phyloP scores from a whole-genome alignment of 2,113 vertebrate species.

The Neogale vison region DNA sequence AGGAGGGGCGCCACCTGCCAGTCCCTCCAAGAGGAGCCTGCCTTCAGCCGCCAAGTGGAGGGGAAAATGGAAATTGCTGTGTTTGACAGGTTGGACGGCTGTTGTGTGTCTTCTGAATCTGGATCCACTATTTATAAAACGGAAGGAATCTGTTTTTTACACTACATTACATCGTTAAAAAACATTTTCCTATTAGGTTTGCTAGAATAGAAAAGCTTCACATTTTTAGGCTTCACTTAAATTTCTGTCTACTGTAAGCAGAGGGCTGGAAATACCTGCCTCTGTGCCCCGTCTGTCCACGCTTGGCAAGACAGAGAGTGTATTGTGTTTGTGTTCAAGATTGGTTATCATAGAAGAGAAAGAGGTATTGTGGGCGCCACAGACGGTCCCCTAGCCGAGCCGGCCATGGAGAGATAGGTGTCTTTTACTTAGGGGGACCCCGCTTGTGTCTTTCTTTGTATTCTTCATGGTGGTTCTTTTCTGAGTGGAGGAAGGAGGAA shows the following conservation, averaged over 20 bases:
- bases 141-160: background rate
- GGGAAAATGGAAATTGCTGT: background rate
- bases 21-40: background rate
- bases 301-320: background rate
- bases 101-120: constrained; percentile 14
- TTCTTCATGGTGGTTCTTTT: constrained; percentile 2
- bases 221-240: background rate
- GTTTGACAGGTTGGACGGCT: rapidly evolving
- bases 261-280: constrained; percentile 10
- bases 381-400: background rate
- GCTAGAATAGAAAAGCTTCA: background rate
- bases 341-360: background rate
- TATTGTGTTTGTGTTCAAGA: background rate
- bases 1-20: background rate
- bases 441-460: constrained; percentile 33
- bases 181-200: constrained; percentile 40
- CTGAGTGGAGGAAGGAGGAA: constrained; percentile 10
- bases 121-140: rapidly evolving
- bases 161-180: background rate
- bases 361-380: background rate
- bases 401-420: background rate
- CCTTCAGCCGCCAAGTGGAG: background rate
- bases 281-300: background rate
- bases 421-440: background rate
- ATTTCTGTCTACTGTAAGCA: constrained; percentile 56